Base-by-base conservation (phyloP, 2,797 vertebrate species). In the Platalea minor region DNA sequence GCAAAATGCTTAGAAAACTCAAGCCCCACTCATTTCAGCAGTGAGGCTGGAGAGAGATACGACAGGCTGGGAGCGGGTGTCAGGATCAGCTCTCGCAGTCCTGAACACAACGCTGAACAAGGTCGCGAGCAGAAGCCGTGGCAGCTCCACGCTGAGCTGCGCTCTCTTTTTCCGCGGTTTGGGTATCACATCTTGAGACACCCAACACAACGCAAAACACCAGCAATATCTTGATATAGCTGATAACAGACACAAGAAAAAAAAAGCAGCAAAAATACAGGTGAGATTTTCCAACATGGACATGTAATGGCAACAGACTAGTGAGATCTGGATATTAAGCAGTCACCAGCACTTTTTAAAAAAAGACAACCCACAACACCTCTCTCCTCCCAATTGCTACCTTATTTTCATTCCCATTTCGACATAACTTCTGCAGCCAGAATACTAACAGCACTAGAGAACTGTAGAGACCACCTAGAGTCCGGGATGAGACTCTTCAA, bases 91-190 rank as follows among this genome's bases (percentile, higher is more conserved):
- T 67, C 35, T 11, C 81, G 57, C 45, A 73, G 13, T 21, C 50
- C 69, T 43, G n/a, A 57, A 10, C 56, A 41, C 56, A 29, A n/a
- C 10, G 1, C 39, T 13, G 50, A 59, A 13, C n/a, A 23, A 23
- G 50, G 41, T 18, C 76, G 78, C 0, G 7, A 79, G 59, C 70
- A 80, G 79, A 28, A 88, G 61, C 63, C 0, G 0, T 6, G 45
- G 70, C 53, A 78, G 72, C 43, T 79, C 68, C 8, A 1, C 1
- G 6, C 23, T 37, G 31, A 61, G 65, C 33, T 10, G 2, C 10
- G 3, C 2, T 2, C 37, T 3, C 1, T 17, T 25, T 25, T 29
- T 3, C 31, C 29, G 29, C 4, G 4, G 67, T 43, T 76, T 41
- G n/a, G 43, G 43, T 23, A 37, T 17, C 82, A 13, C 31, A 23